Conservation (phyloP, 2,113 vertebrate species). For the Lagopus leucura region DNA sequence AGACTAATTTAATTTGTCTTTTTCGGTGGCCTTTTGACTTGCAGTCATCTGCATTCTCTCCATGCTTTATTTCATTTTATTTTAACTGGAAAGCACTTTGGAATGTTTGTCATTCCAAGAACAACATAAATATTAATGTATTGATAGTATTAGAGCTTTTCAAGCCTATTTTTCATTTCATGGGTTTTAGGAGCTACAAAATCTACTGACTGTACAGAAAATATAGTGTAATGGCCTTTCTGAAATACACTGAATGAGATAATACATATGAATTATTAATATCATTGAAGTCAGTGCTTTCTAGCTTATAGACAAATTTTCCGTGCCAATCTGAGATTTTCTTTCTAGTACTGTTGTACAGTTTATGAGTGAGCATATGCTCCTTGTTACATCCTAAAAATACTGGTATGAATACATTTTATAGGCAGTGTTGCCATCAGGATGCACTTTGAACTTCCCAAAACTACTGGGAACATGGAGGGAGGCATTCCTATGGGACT, state of each 20-base stretch:
- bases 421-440: neutral
- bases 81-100: conserved; percentile 66
- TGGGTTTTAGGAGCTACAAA: conserved; percentile 75
- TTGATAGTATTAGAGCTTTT: conserved; percentile 77
- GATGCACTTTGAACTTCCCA: neutral
- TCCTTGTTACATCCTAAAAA: conserved; percentile 26
- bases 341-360: neutral
- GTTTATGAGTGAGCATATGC: neutral
- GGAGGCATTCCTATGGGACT: neutral
- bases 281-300: conserved; percentile 39
- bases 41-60: conserved; percentile 55
- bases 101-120: conserved; percentile 78
- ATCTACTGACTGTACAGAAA: conserved; percentile 80
- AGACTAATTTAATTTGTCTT: conserved; percentile 46
- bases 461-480: neutral
- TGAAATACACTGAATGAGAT: conserved; percentile 71
- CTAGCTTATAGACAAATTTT: conserved; percentile 57
- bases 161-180: conserved; percentile 78
- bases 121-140: conserved; percentile 82
- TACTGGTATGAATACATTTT: neutral
- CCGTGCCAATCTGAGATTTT: neutral
- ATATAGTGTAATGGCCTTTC: conserved; percentile 76
- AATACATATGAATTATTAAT: conserved; percentile 82
- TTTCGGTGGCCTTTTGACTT: conserved; percentile 65
- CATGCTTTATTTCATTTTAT: conserved; percentile 72